Base-by-base conservation (phyloP, 2,113 vertebrate species). In the Myodes glareolus region DNA sequence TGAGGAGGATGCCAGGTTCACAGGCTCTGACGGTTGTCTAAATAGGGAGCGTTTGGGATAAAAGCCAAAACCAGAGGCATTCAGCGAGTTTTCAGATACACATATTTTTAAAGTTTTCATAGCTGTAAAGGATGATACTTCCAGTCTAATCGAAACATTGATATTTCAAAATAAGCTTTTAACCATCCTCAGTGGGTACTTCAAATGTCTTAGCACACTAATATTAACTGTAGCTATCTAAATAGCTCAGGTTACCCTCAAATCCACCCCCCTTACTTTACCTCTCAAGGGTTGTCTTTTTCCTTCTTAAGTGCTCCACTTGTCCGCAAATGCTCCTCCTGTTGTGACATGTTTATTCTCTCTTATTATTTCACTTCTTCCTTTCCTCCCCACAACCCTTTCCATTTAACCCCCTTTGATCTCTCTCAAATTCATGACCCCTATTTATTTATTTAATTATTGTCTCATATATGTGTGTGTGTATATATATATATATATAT, bases 121-220 rank as follows among this genome's bases (percentile, higher is more conserved):
- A 52, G 52, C 33, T 95, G 7, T 33, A 91, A 78, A 91, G 78
- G 58, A 82, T 55, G 55, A 92, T 95, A 76, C n/a, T 52, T 61
- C 17, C 29, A 92, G 50, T 36, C 81, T 47, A 86, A 70, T 39
- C 89, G 91, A 77, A 86, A 86, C 63, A 91, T 63, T 89, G 55
- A 93, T 52, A 33, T 92, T 88, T 94, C 67, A 92, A 96, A 84
- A 58, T 58, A 58, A 58, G 19, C 58, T 58, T 58, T 58, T 58
- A 58, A 58, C 45, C n/a, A 58, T 47, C 11, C 93, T 45, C 58
- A 67, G 1, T 52, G 11, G 36, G 27, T 39, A 84, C 65, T 80
- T 55, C 33, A 80, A 55, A 23, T 80, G 31, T 58, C 25, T 88
- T 87, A 93, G 84, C 13, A 95, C 80, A 96, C 36, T 61, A 78